A percentile compares a stretch with the other conserved stretches of the same genome.
Conservation (phyloP, 37 sponge, comb jelly and placozoan species). For the Mnemiopsis leidyi region DNA sequence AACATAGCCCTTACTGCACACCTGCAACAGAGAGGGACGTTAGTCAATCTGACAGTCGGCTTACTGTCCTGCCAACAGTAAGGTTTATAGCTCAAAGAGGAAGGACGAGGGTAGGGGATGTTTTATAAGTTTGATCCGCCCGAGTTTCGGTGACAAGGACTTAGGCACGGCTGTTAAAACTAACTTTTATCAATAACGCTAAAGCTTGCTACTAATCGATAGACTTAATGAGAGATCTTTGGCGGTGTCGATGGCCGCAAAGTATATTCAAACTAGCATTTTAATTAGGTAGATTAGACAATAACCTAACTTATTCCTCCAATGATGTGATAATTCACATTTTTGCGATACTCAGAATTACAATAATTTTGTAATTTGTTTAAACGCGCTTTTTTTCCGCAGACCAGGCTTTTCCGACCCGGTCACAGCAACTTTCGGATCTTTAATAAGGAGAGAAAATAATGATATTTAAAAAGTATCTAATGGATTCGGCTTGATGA, state of each 20-base stretch:
- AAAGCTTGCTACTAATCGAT: background rate
- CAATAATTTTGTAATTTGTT: background rate
- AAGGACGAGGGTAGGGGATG: background rate
- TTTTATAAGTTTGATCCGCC: background rate
- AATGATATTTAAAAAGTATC: background rate
- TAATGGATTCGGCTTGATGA: background rate
- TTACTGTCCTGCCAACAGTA: no score
- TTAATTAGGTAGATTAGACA: background rate
- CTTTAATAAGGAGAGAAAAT: background rate
- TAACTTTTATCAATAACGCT: background rate
- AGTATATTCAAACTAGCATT: background rate
- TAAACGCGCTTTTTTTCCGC: background rate
- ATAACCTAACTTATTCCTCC: background rate
- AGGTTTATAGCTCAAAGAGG: background rate
- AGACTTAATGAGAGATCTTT: background rate
- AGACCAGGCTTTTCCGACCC: background rate
- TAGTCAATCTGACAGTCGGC: no score
- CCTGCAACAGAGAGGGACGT: background rate
- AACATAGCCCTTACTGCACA: constrained; percentile 25
- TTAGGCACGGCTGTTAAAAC: background rate
- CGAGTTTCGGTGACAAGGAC: background rate
- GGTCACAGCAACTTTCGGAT: background rate
- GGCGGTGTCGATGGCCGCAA: background rate
- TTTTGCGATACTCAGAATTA: background rate
- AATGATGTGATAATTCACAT: background rate